Base-by-base conservation (phyloP, 2,113 vertebrate species). In the Sylvilagus bachmani region DNA sequence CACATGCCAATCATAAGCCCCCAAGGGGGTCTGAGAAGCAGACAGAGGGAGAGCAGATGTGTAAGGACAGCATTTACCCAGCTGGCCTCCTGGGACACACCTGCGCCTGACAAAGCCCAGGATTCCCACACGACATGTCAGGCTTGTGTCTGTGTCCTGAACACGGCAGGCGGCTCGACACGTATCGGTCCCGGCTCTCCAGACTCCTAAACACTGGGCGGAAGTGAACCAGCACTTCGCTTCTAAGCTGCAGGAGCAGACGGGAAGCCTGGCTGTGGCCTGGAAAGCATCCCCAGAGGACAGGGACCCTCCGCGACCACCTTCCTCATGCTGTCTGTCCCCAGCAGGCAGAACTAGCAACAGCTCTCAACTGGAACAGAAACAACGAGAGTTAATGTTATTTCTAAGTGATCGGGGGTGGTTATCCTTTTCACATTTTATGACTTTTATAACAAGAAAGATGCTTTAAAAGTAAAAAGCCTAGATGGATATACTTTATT, bases 111-210 rank as follows among this genome's bases (percentile, higher is more conserved):
- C 27, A 21, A 14, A 11, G 70, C 78, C 78, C 27, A 7, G 27
- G 62, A n/a, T n/a, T 55, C 49, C 81, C 25, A 66, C 22, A 33
- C 69, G 19, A 66, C 6, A 33, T 44, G n/a, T 78, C 73, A 73
- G 22, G 49, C 22, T 69, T 67, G 44, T 94, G 85, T 92, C 16
- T 79, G 62, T 74, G 64, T 77, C 91, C 77, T 89, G 70, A 89
- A 74, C 49, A 91, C 73, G 49, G 71, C 69, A 61, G 13, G 13
- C 62, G 74, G 14, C 67, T 95, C 75, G 95, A 49, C 87, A 95
- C 95, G 36, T 75, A 49, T 75, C 66, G 75, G 51, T 33, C 29
- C 33, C 3, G 22, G 12, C 58, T 69, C 79, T 33, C 33, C 33
- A 27, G 66, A 49, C 71, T 86, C 81, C 77, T 53, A 36, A 62